Conservation (phyloP, 37 sponge, comb jelly and placozoan genomes). For the Lycopodina hypogea region DNA sequence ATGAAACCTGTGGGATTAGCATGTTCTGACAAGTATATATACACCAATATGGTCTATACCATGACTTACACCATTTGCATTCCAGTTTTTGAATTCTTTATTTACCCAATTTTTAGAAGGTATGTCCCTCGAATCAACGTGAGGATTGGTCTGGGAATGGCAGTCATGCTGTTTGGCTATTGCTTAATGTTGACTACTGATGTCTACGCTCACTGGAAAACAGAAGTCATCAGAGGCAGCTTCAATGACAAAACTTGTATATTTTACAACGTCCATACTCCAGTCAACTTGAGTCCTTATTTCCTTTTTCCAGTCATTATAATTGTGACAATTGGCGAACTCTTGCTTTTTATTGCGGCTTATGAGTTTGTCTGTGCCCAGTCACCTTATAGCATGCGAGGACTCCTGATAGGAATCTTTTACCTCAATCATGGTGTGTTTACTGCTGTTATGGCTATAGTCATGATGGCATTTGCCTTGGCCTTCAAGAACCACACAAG, state of each 20-base stretch:
- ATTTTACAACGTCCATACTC: background rate
- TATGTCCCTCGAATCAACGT: slow-evolving; percentile 17
- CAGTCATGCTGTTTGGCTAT: background rate
- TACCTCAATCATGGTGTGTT: slow-evolving; percentile 30
- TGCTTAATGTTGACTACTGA: background rate
- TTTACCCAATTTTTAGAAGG: slow-evolving; percentile 24
- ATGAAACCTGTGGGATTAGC: background rate
- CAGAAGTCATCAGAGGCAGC: background rate
- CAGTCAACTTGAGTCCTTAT: background rate
- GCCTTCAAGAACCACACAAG: background rate
- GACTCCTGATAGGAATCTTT: slow-evolving; percentile 47
- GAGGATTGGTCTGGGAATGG: slow-evolving; percentile 24
- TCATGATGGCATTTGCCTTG: slow-evolving; percentile 3
- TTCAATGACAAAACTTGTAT: background rate
- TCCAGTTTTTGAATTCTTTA: slow-evolving; percentile 34
- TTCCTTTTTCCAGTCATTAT: background rate
- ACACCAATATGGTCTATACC: background rate
- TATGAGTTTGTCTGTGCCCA: slow-evolving; percentile 61
- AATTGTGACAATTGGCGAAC: slow-evolving; percentile 18
- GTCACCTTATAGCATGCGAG: slow-evolving; percentile 54
- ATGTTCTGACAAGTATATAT: background rate
- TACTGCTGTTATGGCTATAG: background rate
- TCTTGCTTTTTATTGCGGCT: slow-evolving; percentile 4
- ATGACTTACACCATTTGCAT: slow-evolving; percentile 5
- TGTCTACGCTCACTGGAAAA: background rate